Evolutionary conservation across 1,140 invertebrate species (phyloP), one percentile per base, ranked within the genome.

Genomic region (Drosophila pallidifrons): DNA sequence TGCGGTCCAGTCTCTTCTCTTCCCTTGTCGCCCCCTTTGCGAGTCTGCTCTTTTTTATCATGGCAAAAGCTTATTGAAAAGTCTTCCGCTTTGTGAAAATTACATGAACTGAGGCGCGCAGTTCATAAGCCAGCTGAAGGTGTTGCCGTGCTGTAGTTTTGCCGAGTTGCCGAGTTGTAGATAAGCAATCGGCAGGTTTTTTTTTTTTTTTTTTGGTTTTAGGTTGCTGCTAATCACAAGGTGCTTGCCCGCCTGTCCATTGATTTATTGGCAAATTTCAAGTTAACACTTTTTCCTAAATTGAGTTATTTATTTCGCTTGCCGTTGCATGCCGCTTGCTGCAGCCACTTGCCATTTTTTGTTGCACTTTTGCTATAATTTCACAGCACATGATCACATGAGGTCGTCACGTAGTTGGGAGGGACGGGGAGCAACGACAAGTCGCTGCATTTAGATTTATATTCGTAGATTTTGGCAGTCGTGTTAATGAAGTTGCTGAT

Each of bases 221-320:
- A 16, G 13, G 54, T 47, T 64, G 60, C 59, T 81, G 82, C 81
- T 85, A 85, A 85, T 85, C 81, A 85, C 82, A 86, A 81, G 74
- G 38, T 71, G 68, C 59, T 58, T 77, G 61, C 68, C 77, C 65
- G 55, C 49, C 61, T 49, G 49, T 66, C 58, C 82, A 81, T 85
- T 85, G 81, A 85, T 85, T 85, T 85, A 85, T 85, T 86, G 74
- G 65, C 54, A 85, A 83, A 86, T 81, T 85, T 81, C 82, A 86
- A 85, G 82, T 81, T 85, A 85, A 85, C 81, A 86, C 81, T 85
- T 81, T 81, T 77, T 73, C 82, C 82, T 80, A 85, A 85, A 85
- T 85, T 86, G 81, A 85, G 81, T 85, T 85, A 86, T 85, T 86
- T 85, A 85, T 85, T 86, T 71, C 68, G 59, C 51, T 71, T 60